A percentile compares a stretch with the other conserved stretches of the same genome.
Conservation (phyloP, 92 coral and sea anemone species). For the Zoanthus sociatus region DNA sequence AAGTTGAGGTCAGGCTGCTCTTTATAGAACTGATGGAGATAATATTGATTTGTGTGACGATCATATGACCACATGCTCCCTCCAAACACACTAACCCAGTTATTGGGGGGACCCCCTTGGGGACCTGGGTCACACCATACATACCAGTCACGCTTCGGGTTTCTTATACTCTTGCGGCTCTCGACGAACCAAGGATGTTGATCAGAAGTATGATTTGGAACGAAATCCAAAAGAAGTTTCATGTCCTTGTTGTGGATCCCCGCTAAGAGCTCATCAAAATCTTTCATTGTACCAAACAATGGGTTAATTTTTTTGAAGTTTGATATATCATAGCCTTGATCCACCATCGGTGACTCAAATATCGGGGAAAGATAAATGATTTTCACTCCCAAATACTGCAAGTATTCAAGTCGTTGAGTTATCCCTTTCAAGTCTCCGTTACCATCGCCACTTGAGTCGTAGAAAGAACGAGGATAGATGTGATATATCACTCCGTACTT, state of each 20-base stretch:
- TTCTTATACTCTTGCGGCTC: constrained; percentile 63
- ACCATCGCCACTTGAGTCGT: constrained; percentile 88
- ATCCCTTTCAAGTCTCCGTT: constrained; percentile 92
- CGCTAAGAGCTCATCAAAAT: constrained; percentile 82
- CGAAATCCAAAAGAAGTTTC: constrained; percentile 90
- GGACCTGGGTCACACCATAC: constrained; percentile 81
- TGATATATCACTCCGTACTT: constrained; percentile 83
- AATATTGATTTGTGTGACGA: constrained; percentile 70
- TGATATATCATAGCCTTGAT: constrained; percentile 91
- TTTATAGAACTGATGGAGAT: constrained; percentile 80
- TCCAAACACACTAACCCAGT: constrained; percentile 86
- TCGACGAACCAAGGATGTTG: constrained; percentile 83
- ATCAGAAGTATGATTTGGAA: constrained; percentile 87
- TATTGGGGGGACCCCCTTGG: constrained; percentile 80
- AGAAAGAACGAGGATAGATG: constrained; percentile 90
- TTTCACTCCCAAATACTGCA: constrained; percentile 87
- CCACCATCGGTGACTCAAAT: constrained; percentile 83
- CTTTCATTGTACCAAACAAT: constrained; percentile 76
- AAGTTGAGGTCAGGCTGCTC: constrained; percentile 90
- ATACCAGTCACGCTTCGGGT: constrained; percentile 81
- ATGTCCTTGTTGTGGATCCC: constrained; percentile 69
- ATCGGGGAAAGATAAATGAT: constrained; percentile 84
- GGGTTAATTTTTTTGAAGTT: constrained; percentile 77
- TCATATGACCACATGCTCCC: constrained; percentile 85
- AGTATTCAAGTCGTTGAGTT: constrained; percentile 72